Base-by-base conservation (phyloP, 2,888 invertebrate species). In the Epistrophe eligans region DNA sequence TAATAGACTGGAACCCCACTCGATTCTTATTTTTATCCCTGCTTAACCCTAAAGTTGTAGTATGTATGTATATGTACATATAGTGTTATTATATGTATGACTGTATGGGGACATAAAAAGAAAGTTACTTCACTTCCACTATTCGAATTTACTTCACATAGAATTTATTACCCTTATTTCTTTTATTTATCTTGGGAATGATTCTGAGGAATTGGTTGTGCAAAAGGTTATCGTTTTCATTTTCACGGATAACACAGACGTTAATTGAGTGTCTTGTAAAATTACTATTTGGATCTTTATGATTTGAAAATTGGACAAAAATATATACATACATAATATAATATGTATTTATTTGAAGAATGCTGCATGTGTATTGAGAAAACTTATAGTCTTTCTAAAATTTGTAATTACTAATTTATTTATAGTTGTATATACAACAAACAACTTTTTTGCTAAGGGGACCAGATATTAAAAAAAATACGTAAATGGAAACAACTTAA, bases 1-100 rank as follows among this genome's bases (percentile, higher is more conserved):
- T 73, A 79, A 79, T 79, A 73, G 73, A 79, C 64, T 66, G 79
- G 72, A 79, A 79, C 73, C 57, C 58, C 50, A 73, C 58, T 66
- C 66, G 28, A 48, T 58, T 79, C 72, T 79, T 79, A 66, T 73
- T 79, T 73, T 79, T 40, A 66, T 73, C 79, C 79, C 66, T 73
- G 58, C 73, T 79, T 79, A 79, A 79, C 73, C 79, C 58, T 66
- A 58, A 58, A 73, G 50, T 64, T 50, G 79, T 79, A 73, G n/a
- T 67, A 24, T 45, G 11, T 72, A 45, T 38, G 15, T 72, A 48
- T 64, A 15, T n/a, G 28, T 50, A 32, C 48, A 8, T 55, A n/a
- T 48, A 5, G 55, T 45, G n/a, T n/a, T n/a, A n/a, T 15, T 40
- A 9, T 55, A 15, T 28, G 28, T 38, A 13, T n/a, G 45, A 43